Percentiles rank a stretch among this genome's conserved stretches.
phyloP scores from a whole-genome alignment of 2,888 invertebrate species.

The Gisinianus flammeolus region DNA sequence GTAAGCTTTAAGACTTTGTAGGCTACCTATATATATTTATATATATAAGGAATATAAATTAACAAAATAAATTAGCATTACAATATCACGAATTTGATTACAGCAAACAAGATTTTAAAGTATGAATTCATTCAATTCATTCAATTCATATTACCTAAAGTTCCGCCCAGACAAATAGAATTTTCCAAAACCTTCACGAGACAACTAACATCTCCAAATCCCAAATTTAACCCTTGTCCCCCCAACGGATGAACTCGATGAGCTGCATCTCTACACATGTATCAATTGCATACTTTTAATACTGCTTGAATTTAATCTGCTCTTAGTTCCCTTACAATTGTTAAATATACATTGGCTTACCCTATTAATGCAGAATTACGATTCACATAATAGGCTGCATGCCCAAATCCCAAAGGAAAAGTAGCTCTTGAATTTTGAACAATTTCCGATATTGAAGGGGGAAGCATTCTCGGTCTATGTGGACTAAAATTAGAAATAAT shows the following conservation, averaged over 20 bases:
- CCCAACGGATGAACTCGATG: slow-evolving; percentile 95
- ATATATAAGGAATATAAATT: too few relatives aligned
- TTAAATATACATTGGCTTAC: too few relatives aligned
- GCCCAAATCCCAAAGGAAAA: slow-evolving; percentile 92
- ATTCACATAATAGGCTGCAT: slow-evolving; percentile 83
- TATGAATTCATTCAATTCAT: too few relatives aligned
- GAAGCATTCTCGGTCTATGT: slow-evolving; percentile 49
- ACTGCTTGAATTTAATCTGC: not conserved
- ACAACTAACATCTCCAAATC: slow-evolving; percentile 87
- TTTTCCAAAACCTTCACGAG: slow-evolving; percentile 75
- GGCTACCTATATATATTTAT: slow-evolving; percentile 70
- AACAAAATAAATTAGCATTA: too few relatives aligned
- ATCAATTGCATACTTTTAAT: not conserved
- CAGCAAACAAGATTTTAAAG: too few relatives aligned
- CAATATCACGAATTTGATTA: too few relatives aligned
- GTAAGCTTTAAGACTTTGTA: slow-evolving; percentile 76
- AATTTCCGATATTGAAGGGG: slow-evolving; percentile 52
- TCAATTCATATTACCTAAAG: slow-evolving; percentile 75
- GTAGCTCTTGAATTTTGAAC: slow-evolving; percentile 73
- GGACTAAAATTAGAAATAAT: slow-evolving; percentile 44
- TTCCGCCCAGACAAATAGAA: slow-evolving; percentile 74
- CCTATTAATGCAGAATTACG: slow-evolving; percentile 84
- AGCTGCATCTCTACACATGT: slow-evolving; percentile 70
- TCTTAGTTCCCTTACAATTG: too few relatives aligned
- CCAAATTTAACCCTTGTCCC: slow-evolving; percentile 97